Evolutionary conservation across 2,797 vertebrate genomes (phyloP).

Genomic region (Diceros bicornis): DNA sequence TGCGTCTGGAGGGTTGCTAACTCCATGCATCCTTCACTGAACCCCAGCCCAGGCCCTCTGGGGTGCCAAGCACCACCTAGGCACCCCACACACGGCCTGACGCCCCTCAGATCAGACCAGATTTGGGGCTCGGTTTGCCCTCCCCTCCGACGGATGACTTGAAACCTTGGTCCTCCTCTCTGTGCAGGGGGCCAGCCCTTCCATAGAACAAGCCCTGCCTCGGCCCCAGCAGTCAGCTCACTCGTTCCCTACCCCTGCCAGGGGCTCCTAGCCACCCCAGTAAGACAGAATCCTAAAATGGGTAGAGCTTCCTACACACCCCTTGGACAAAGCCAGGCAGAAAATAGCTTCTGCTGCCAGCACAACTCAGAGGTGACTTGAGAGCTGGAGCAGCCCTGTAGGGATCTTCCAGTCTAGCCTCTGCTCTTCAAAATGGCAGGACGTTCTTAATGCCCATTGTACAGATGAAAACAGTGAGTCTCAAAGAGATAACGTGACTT

Average conservation of each 20-base stretch:
- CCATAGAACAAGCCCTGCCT: background rate
- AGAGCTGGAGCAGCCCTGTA: background rate
- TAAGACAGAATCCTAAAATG: background rate
- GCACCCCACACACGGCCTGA: rapidly evolving
- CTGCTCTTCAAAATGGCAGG: background rate
- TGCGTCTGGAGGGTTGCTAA: background rate
- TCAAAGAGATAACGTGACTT: background rate
- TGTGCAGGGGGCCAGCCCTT: background rate
- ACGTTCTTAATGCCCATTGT: background rate
- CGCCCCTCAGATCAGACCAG: background rate
- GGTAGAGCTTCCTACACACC: background rate
- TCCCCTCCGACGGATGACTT: background rate
- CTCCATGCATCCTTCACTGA: background rate
- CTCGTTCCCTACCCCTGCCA: background rate
- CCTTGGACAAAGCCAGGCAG: background rate
- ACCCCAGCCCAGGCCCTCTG: background rate
- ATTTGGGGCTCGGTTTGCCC: background rate
- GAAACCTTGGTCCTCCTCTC: background rate
- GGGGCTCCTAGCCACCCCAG: background rate
- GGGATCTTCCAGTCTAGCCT: background rate
- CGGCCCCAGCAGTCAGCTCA: background rate
- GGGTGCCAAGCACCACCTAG: background rate
- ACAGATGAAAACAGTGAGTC: background rate
- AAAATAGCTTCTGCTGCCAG: background rate
- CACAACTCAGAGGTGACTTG: background rate